Conservation (phyloP, 2,797 vertebrate genomes). For the Ambastaia sidthimunki region DNA sequence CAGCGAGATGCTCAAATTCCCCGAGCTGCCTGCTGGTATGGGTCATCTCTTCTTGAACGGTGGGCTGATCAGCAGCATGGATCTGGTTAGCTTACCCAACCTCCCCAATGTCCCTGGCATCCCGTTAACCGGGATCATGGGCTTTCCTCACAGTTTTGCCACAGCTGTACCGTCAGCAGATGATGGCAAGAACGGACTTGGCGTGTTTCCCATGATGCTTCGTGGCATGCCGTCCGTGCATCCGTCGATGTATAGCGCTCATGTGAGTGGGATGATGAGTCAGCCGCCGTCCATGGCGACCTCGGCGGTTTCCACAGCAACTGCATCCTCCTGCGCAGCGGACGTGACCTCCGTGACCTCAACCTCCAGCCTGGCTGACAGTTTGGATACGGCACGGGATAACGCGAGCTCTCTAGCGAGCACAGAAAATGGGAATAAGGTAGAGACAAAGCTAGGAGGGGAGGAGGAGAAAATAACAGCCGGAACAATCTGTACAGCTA, state of each 20-base stretch:
- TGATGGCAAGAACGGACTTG: conserved; percentile 89
- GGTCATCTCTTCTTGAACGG: conserved; percentile 95
- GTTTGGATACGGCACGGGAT: conserved; percentile 45
- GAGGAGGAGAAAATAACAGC: conserved; percentile 43
- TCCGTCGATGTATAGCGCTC: conserved; percentile 88
- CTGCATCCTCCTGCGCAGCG: conserved; percentile 62
- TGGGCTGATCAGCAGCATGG: conserved; percentile 93
- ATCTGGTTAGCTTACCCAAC: conserved; percentile 93
- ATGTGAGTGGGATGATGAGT: conserved; percentile 87
- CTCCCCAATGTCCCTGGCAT: conserved; percentile 91
- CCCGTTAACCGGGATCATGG: conserved; percentile 91
- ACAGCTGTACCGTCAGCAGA: conserved; percentile 81
- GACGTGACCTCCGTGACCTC: conserved; percentile 60
- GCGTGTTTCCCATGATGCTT: conserved; percentile 98
- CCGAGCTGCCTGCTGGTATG: conserved; percentile 84
- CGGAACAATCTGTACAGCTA: background rate
- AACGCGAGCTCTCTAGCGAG: conserved; percentile 51
- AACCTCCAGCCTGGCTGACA: conserved; percentile 61
- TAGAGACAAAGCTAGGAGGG: conserved; percentile 49
- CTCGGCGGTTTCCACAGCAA: conserved; percentile 59
- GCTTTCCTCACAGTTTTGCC: conserved; percentile 91
- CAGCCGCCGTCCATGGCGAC: conserved; percentile 71
- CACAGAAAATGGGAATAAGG: conserved; percentile 56
- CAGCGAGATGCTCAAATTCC: conserved; percentile 88
- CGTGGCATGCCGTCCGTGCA: conserved; percentile 86